Conservation (phyloP, 2,888 invertebrate species). For the Platycheirus rosarum region DNA sequence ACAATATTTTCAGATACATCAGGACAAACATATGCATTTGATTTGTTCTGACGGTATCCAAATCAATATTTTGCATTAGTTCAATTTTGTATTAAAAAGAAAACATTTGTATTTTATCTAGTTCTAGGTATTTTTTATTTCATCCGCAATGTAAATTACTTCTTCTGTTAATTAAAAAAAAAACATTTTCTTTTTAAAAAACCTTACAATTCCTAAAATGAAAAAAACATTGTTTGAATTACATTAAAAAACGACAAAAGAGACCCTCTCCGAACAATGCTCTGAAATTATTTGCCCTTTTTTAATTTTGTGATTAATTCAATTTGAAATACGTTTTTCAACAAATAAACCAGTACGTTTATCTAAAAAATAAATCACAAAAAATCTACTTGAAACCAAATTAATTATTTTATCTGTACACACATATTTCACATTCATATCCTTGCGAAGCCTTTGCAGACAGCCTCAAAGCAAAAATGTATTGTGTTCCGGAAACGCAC, state of each 20-base stretch:
- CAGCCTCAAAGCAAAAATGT: slow-evolving; percentile 22
- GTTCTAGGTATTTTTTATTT: too few relatives aligned
- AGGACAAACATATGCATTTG: slow-evolving; percentile 8
- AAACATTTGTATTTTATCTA: too few relatives aligned
- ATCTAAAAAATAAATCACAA: slow-evolving; percentile 21
- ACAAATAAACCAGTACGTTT: slow-evolving; percentile 8
- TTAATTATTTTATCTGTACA: slow-evolving; percentile 13
- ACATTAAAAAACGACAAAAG: not conserved
- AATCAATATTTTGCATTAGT: not conserved
- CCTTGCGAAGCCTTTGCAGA: not conserved
- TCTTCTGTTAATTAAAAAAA: not conserved
- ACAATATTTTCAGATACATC: not conserved
- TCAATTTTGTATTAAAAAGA: not conserved
- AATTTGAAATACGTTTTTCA: slow-evolving; percentile 8
- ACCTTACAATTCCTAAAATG: not conserved
- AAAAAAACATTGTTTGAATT: not conserved
- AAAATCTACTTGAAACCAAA: slow-evolving; percentile 5
- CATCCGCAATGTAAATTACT: not conserved
- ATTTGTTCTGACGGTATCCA: not conserved
- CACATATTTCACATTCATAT: not conserved
- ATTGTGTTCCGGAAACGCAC: not conserved
- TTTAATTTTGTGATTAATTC: slow-evolving; percentile 3
- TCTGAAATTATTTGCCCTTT: not conserved
- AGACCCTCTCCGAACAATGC: not conserved
- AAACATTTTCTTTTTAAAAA: not conserved